Conservation (phyloP, 2,113 vertebrate genomes). For the Rhea americana region DNA sequence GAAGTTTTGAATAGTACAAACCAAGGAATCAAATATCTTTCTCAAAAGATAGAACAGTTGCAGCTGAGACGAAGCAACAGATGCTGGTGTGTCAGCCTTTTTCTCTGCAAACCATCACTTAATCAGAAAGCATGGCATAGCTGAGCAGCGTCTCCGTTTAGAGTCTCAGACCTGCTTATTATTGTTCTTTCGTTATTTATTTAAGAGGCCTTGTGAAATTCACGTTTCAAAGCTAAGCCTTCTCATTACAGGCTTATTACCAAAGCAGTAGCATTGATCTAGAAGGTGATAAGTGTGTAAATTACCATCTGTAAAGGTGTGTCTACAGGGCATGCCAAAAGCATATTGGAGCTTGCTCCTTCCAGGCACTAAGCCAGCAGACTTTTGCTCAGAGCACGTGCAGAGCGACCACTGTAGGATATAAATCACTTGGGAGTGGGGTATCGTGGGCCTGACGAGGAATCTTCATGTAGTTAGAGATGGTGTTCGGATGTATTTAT, state of each 20-base stretch:
- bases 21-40: not conserved
- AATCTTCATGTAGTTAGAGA: not conserved
- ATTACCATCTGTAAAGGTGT: not conserved
- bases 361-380: not conserved
- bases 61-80: not conserved
- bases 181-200: not conserved
- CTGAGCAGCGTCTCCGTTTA: not conserved
- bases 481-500: not conserved
- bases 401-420: not conserved
- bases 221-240: not conserved
- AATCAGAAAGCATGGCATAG: not conserved
- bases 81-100: not conserved
- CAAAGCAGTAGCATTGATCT: not conserved
- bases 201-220: not conserved
- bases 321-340: not conserved
- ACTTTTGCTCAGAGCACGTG: not conserved
- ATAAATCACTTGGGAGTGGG: accelerated
- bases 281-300: not conserved
- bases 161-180: not conserved
- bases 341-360: not conserved
- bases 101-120: not conserved
- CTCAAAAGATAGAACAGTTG: not conserved
- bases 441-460: not conserved
- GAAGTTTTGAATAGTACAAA: not conserved
- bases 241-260: not conserved